Evolutionary conservation across 2,888 invertebrate genomes (phyloP).

Genomic region (Phaonia tiefii): DNA sequence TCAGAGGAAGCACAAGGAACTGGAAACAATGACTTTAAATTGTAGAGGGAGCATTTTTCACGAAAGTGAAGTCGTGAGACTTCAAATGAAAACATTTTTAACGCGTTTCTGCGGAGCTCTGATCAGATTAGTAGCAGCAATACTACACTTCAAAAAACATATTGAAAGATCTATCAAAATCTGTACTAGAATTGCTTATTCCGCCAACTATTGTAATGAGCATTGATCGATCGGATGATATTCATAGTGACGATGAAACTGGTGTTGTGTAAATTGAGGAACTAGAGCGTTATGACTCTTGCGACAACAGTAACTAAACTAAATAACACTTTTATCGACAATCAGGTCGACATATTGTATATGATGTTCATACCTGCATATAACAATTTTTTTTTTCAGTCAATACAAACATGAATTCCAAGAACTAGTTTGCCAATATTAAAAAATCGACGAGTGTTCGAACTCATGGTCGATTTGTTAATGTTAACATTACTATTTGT

Average conservation of each 20-base stretch:
- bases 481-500: no score
- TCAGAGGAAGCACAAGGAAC: no score
- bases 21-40: constrained; percentile 28
- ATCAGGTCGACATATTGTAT: no score
- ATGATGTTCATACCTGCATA: no score
- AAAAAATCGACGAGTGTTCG: no score
- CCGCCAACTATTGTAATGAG: neutral
- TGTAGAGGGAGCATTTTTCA: constrained; percentile 23
- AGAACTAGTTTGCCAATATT: no score
- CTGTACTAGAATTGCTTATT: neutral
- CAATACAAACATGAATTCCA: no score
- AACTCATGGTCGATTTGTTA: no score
- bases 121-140: constrained; percentile 5
- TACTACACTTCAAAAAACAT: neutral
- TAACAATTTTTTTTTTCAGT: no score
- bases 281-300: neutral
- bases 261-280: neutral
- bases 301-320: constrained; percentile 1
- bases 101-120: neutral
- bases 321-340: constrained; percentile 13
- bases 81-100: constrained; percentile 17
- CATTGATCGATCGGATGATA: constrained; percentile 1
- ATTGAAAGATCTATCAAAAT: neutral
- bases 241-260: constrained; percentile 9
- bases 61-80: constrained; percentile 13